Evolutionary conservation across 1,140 invertebrate species (phyloP).

Genomic region (Littorina saxatilis): DNA sequence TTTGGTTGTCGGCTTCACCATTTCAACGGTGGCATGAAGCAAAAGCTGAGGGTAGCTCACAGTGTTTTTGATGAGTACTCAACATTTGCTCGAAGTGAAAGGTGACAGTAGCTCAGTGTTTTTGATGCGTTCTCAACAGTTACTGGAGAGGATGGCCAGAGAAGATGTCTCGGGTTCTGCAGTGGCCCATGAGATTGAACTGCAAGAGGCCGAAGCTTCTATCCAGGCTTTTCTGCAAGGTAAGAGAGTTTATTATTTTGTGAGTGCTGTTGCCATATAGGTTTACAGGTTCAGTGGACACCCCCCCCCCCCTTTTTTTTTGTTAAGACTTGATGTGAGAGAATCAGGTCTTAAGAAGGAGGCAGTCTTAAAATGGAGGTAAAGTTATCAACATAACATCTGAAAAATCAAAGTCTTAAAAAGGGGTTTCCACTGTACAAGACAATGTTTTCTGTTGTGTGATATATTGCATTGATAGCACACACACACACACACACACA

Average conservation of each 20-base stretch:
- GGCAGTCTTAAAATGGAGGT: too few relatives aligned
- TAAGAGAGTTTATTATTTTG: constrained; percentile 38
- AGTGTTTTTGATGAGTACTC: too few relatives aligned
- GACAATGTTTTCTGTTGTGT: not conserved
- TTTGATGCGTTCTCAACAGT: constrained; percentile 62
- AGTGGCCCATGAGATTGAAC: constrained; percentile 56
- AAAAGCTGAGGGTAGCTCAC: too few relatives aligned
- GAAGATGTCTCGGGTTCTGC: constrained; percentile 55
- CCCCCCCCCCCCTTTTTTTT: constrained; percentile 8
- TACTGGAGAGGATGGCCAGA: constrained; percentile 67
- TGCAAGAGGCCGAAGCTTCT: constrained; percentile 64
- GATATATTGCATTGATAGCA: not conserved
- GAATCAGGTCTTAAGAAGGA: too few relatives aligned
- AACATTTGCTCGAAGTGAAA: too few relatives aligned
- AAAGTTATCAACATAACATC: not conserved
- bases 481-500: too few relatives aligned
- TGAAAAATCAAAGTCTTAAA: too few relatives aligned
- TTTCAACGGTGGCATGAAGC: too few relatives aligned
- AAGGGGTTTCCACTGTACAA: too few relatives aligned
- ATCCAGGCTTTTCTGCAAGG: constrained; percentile 72
- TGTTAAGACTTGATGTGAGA: not conserved
- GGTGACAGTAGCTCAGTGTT: too few relatives aligned
- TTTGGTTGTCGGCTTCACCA: too few relatives aligned
- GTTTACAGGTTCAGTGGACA: not conserved
- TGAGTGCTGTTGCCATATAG: too few relatives aligned